These are phyloP conservation scores for Limnephilus rhombicus DNA, from an alignment of 2,888 invertebrate species.

Conservation along the genomic window DNA sequence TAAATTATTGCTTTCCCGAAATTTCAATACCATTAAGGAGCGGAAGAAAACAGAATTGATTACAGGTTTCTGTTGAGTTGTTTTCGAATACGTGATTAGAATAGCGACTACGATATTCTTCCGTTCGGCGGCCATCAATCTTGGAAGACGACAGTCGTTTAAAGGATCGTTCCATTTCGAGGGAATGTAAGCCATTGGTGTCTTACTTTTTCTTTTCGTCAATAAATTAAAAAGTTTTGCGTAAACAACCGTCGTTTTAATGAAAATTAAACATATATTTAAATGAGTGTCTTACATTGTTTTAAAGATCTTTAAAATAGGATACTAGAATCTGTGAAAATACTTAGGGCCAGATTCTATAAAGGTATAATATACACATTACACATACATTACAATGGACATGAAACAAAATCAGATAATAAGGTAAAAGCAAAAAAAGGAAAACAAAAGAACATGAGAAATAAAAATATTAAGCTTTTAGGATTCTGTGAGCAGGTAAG, in stretches of 20 bases:
- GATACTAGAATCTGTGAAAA: not conserved
- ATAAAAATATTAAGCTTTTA: too few relatives aligned
- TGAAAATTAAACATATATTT: not conserved
- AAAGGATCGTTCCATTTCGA: not conserved
- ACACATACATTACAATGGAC: too few relatives aligned
- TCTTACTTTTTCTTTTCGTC: not conserved
- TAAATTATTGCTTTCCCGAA: not conserved
- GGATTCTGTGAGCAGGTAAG: too few relatives aligned
- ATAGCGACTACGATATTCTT: slow-evolving; percentile 14
- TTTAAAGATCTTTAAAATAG: not conserved
- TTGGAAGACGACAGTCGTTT: slow-evolving; percentile 42
- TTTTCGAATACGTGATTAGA: slow-evolving; percentile 48
- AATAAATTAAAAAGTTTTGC: not conserved
- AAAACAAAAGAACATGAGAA: too few relatives aligned
- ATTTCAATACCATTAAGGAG: not conserved
- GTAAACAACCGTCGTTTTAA: not conserved
- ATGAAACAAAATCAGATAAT: too few relatives aligned
- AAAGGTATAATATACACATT: too few relatives aligned
- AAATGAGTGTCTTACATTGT: not conserved
- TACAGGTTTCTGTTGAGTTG: slow-evolving; percentile 33
- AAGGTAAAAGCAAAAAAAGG: too few relatives aligned
- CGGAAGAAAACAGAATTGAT: slow-evolving; percentile 17
- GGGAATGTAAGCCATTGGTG: not conserved
- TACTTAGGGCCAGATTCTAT: not conserved
- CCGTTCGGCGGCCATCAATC: slow-evolving; percentile 38